Evolutionary conservation across 2,797 vertebrate species (phyloP).

Genomic region (Carcharodon carcharias): DNA sequence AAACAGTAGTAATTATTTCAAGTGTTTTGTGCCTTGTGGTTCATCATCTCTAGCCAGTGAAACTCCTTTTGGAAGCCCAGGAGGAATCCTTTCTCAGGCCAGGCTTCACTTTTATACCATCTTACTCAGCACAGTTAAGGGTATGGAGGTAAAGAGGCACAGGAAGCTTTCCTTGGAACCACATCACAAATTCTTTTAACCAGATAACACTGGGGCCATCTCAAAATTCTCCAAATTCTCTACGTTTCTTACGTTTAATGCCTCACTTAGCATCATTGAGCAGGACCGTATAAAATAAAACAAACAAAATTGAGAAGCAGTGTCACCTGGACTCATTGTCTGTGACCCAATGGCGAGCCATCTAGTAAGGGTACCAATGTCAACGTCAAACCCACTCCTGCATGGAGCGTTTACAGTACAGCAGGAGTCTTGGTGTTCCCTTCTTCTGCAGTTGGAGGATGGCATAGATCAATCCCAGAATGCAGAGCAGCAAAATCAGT

Average conservation of each 20-base stretch:
- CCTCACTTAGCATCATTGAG: neutral
- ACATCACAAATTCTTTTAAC: slow-evolving; percentile 31
- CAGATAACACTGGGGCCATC: neutral
- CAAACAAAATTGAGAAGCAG: slow-evolving; percentile 30
- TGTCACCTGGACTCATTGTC: slow-evolving; percentile 28
- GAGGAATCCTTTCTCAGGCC: neutral
- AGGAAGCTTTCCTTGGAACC: slow-evolving; percentile 26
- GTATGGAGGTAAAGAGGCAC: neutral
- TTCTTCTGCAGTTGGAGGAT: slow-evolving; percentile 90
- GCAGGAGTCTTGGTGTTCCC: slow-evolving; percentile 74
- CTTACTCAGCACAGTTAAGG: neutral
- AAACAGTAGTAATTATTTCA: slow-evolving; percentile 34
- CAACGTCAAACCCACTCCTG: slow-evolving; percentile 89
- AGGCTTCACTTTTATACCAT: slow-evolving; percentile 7
- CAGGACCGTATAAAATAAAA: slow-evolving; percentile 27
- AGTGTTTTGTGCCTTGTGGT: slow-evolving; percentile 3
- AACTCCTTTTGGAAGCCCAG: neutral
- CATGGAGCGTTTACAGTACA: slow-evolving; percentile 94
- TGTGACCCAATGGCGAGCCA: slow-evolving; percentile 1
- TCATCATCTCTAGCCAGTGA: neutral
- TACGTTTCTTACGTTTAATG: neutral
- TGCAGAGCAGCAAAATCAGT: slow-evolving; percentile 77
- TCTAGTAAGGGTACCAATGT: neutral
- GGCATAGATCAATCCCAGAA: slow-evolving; percentile 74
- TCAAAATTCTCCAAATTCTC: slow-evolving; percentile 25